Base-by-base conservation (phyloP, 1,140 invertebrate genomes). In the Drosophila miranda region DNA sequence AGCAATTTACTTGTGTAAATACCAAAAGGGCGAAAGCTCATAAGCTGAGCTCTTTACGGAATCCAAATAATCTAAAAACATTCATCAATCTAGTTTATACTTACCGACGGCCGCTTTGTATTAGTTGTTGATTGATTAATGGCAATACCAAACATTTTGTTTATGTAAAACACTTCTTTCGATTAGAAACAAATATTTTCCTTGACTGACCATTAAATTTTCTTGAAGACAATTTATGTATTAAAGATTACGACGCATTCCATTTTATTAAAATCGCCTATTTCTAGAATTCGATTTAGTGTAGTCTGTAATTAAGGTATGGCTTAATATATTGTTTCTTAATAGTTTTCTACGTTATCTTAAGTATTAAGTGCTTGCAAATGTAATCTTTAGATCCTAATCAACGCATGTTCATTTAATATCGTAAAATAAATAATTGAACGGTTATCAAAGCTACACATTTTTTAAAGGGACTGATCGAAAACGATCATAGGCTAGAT, bases 321-420 rank as follows among this genome's bases (percentile, higher is more conserved):
- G 34, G 3, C 66, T 68, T 68, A 68, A 49, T 38, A 51, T 68
- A 68, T 34, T 68, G 38, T 43, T 54, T 67, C 66, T 68, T 68
- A 68, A 42, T 68, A 68, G 66, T 68, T 68, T 30, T 68, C 66
- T 68, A 68, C 50, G 46, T 68, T 68, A 68, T 48, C 66, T 68
- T 68, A 68, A 67, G 68, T 68, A 41, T 68, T 68, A 68, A 9
- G 62, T 68, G 63, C 66, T 68, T 56, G 62, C 66, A 68, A 68
- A 68, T 68, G 66, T 68, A 63, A 68, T 68, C 41, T 68, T 67
- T 23, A 34, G 67, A 43, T 38, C 41, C 28, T 66, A 44, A 57
- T 38, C 34, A 45, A 45, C 45, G 59, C 26, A 8, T 45, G 38
- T 43, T 34, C 59, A 62, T 28, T 34, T 26, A 16, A 16, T 42